These are phyloP conservation scores for Aricia agestis DNA, from an alignment of 1,140 invertebrate species.

Conservation along the genomic window DNA sequence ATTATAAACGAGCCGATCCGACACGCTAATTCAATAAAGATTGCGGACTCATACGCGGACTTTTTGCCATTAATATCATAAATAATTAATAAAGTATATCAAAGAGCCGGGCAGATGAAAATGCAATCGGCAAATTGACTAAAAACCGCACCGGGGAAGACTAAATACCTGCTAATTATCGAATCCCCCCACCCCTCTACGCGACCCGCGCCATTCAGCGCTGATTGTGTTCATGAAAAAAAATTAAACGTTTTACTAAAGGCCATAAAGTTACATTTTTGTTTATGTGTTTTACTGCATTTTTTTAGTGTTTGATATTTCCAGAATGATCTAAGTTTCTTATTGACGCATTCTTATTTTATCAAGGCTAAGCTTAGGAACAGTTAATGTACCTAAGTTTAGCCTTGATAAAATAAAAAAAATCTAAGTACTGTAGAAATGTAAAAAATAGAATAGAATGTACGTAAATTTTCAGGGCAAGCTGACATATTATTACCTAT, in stretches of 20 bases:
- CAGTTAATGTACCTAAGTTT: no score
- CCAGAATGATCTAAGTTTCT: no score
- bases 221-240: not conserved
- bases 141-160: constrained; percentile 67
- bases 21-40: constrained; percentile 60
- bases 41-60: constrained; percentile 47
- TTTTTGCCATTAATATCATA: constrained; percentile 71
- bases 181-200: not conserved
- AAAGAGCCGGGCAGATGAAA: constrained; percentile 59
- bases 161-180: constrained; percentile 73
- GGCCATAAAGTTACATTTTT: not conserved
- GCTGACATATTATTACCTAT: no score
- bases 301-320: no score
- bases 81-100: constrained; percentile 71
- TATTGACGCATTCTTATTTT: no score
- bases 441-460: no score
- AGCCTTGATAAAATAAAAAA: no score
- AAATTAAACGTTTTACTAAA: not conserved
- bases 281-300: no score
- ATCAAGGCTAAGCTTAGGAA: no score
- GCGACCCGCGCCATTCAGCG: not conserved
- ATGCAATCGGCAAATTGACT: constrained; percentile 73
- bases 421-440: no score
- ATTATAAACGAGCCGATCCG: constrained; percentile 44
- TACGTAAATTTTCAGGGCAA: no score